Evolutionary conservation across 2,797 vertebrate genomes (phyloP).

Genomic region (Fistularia tabacaria): DNA sequence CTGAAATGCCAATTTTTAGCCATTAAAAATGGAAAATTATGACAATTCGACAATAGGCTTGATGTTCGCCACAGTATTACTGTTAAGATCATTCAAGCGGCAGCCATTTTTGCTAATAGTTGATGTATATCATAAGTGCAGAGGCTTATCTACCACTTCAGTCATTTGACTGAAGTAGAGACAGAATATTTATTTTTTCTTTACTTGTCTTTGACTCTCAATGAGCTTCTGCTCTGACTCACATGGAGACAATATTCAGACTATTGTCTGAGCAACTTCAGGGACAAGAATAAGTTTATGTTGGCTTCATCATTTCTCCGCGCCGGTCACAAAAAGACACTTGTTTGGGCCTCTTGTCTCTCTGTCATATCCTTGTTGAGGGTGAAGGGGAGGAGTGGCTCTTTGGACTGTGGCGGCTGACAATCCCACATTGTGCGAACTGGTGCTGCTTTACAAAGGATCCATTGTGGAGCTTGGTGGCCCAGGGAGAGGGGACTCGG

Average conservation of each 20-base stretch:
- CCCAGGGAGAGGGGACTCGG: slow-evolving; percentile 56
- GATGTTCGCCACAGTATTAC: too few species aligned
- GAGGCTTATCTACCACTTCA: slow-evolving; percentile 7
- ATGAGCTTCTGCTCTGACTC: slow-evolving; percentile 32
- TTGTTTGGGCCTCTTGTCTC: slow-evolving; percentile 63
- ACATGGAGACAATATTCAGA: slow-evolving; percentile 40
- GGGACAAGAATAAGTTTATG: slow-evolving; percentile 59
- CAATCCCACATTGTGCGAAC: slow-evolving; percentile 69
- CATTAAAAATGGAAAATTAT: too few species aligned
- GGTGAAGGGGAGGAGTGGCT: slow-evolving; percentile 62
- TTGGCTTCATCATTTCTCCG: slow-evolving; percentile 55
- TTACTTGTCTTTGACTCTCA: slow-evolving; percentile 32
- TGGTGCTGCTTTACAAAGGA: slow-evolving; percentile 67
- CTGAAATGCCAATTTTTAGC: too few species aligned
- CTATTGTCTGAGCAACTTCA: slow-evolving; percentile 48
- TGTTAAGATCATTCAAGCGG: too few species aligned
- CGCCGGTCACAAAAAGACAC: slow-evolving; percentile 58
- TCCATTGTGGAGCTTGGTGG: slow-evolving; percentile 64
- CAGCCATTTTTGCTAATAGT: too few species aligned
- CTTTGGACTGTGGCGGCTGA: slow-evolving; percentile 56
- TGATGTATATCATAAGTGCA: too few species aligned
- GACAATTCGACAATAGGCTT: too few species aligned
- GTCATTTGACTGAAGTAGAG: slow-evolving; percentile 15
- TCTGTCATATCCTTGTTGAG: slow-evolving; percentile 60
- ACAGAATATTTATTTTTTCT: slow-evolving; percentile 32